Base-by-base conservation (phyloP, 1,140 invertebrate species). In the Microplitis demolitor region DNA sequence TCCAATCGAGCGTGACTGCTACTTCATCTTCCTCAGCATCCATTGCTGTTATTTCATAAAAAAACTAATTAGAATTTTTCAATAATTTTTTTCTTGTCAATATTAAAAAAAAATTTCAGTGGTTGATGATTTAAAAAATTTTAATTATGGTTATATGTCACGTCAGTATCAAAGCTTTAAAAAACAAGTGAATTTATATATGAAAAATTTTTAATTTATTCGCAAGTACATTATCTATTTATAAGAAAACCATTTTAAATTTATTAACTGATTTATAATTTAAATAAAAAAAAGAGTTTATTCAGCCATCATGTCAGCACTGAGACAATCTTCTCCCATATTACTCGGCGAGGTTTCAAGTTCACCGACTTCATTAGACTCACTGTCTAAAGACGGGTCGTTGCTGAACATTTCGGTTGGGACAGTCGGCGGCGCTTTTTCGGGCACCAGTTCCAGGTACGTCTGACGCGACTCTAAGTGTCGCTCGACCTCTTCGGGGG, bases 321-420 rank as follows among this genome's bases (percentile, higher is more conserved):
- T 91, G 37, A 91, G 87, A 80, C 89, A 90, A 78, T 92, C 91
- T 80, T 92, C 91, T 34, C 90, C 90, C 66, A 92, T 88, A 76
- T 91, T 91, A 76, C 89, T 93, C 37, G 93, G 93, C 1, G 93
- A 94, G 66, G 93, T 93, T 81, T 94, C 93, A 81, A 94, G 85
- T 79, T 91, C 90, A n/a, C 88, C 89, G 14, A 94, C 88, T 80
- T 94, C 93, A 82, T 94, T 94, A 3, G 93, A 93, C 87, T 94
- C 93, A 86, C 93, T 94, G 83, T 95, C 94, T 72, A 94, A 86
- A 8, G 93, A 94, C 61, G 93, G 93, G 79, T 97, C 95, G 87
- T 96, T 96, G 80, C 95, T 97, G 79, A 97, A 96, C 92, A 97
- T 96, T 85, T 97, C 95, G 58, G 93, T 95, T 6, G 95, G 95